Conservation (phyloP, 2,888 invertebrate species). For the Drosophila mulleri region DNA sequence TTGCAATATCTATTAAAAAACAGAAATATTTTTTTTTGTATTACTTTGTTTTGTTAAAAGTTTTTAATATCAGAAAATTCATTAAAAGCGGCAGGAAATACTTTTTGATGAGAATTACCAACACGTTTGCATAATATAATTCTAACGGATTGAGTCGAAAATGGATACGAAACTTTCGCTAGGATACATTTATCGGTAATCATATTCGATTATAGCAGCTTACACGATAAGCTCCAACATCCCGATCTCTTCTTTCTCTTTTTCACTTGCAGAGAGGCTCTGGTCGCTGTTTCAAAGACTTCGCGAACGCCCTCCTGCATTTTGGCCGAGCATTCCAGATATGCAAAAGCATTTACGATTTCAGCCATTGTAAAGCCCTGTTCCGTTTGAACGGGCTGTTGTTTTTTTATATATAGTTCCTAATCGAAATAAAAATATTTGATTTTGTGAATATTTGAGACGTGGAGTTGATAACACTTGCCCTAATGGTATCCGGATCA, state of each 20-base stretch:
- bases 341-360: conserved; percentile 98
- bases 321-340: conserved; percentile 99
- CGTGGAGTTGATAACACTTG: conserved; percentile 18
- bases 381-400: conserved; percentile 98
- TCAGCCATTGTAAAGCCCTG: conserved; percentile 98
- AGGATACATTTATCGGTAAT: neutral
- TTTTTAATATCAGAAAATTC: conserved; percentile 16
- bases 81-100: neutral
- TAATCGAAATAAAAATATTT: conserved; percentile 22
- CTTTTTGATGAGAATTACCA: conserved; percentile 1
- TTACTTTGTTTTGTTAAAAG: conserved; percentile 8
- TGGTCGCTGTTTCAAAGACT: conserved; percentile 99
- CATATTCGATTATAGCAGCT: neutral
- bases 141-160: neutral
- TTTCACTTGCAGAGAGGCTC: conserved; percentile 93
- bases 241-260: conserved; percentile 94
- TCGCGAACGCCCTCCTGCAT: conserved; percentile 99
- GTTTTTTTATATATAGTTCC: conserved; percentile 98
- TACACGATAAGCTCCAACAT: conserved; percentile 90
- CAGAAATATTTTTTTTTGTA: conserved; percentile 14
- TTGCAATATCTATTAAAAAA: conserved; percentile 16
- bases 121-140: neutral
- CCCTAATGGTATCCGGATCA: conserved; percentile 94
- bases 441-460: neutral
- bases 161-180: neutral